phyloP scores from a whole-genome alignment of 2,797 vertebrate species.

The Pangasius sanitwongsei region DNA sequence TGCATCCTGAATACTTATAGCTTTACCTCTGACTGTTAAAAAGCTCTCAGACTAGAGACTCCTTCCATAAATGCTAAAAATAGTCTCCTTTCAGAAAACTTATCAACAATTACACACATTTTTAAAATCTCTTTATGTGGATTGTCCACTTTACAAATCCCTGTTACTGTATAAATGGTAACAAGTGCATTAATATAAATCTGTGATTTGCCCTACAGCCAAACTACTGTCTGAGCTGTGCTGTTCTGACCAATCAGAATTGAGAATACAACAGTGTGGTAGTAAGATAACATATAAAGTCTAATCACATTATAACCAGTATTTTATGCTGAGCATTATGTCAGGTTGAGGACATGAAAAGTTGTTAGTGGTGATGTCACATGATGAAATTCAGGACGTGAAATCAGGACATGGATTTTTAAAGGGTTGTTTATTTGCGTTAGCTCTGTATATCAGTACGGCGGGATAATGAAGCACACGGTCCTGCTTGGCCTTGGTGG shows the following conservation, averaged over 20 bases:
- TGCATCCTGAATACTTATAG: neutral
- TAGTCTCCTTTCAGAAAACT: neutral
- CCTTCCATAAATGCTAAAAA: neutral
- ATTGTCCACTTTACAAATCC: neutral
- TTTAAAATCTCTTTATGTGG: neutral
- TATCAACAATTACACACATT: neutral
- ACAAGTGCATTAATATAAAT: neutral
- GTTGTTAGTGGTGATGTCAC: neutral
- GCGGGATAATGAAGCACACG: constrained; percentile 40
- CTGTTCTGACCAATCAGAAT: neutral
- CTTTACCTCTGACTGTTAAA: neutral
- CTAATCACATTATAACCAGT: neutral
- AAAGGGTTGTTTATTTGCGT: constrained; percentile 20
- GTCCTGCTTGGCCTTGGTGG: constrained; percentile 41
- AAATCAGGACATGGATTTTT: constrained; percentile 22
- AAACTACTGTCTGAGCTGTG: neutral
- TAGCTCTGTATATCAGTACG: constrained; percentile 16
- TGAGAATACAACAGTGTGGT: neutral
- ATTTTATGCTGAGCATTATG: neutral
- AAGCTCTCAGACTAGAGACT: neutral
- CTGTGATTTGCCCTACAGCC: neutral
- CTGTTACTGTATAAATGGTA: neutral
- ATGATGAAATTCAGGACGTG: neutral
- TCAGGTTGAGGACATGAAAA: neutral
- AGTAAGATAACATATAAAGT: neutral